Percentiles rank a stretch among this genome's conserved stretches.
These are phyloP conservation scores for Eilema griseolum DNA, from an alignment of 2,888 invertebrate genomes.

Conservation along the genomic window DNA sequence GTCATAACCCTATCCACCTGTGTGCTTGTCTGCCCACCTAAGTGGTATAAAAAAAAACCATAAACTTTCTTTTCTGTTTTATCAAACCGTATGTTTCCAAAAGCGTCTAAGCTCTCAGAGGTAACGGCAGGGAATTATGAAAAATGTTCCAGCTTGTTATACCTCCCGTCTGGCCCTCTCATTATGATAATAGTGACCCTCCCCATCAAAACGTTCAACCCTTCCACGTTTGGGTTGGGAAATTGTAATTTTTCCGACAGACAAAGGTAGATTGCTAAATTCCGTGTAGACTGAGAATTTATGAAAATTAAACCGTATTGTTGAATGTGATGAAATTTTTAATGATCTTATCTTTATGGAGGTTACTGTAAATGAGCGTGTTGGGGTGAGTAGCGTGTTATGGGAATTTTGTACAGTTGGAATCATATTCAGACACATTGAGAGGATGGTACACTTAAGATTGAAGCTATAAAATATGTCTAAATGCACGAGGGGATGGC, in stretches of 20 bases:
- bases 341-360: constrained; percentile 10
- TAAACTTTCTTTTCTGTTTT: not conserved
- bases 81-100: constrained; percentile 29
- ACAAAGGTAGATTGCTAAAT: constrained; percentile 23
- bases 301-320: constrained; percentile 22
- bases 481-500: no score
- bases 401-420: not conserved
- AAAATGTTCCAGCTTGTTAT: constrained; percentile 55
- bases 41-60: no score
- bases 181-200: constrained; percentile 52
- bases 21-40: no score
- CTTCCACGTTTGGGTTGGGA: constrained; percentile 26
- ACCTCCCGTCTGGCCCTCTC: constrained; percentile 44
- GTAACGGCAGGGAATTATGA: constrained; percentile 52
- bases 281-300: constrained; percentile 21
- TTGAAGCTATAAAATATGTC: no score
- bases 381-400: not conserved
- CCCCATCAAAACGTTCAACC: constrained; percentile 39
- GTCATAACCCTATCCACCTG: no score
- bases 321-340: constrained; percentile 21
- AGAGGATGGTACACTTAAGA: no score
- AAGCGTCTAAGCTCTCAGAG: constrained; percentile 34
- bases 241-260: constrained; percentile 24
- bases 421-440: not conserved
- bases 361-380: not conserved